These are phyloP conservation scores for Zoanthus gigantus DNA, from an alignment of 92 coral and sea anemone species.

Conservation along the genomic window DNA sequence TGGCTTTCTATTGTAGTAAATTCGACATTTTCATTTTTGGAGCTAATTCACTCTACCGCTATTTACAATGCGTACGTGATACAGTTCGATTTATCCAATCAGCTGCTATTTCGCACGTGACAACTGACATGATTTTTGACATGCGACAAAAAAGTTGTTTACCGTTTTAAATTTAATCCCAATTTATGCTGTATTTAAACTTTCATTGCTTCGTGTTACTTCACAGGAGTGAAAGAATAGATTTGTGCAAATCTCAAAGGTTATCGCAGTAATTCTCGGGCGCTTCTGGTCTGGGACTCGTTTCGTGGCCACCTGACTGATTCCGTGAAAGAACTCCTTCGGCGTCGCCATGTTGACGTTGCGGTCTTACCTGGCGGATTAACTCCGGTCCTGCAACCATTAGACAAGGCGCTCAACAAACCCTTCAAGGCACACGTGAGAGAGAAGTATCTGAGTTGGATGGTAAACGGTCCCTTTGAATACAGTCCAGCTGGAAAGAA, in stretches of 20 bases:
- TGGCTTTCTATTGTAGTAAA: neutral
- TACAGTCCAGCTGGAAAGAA: conserved; percentile 50
- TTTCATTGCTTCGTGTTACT: conserved; percentile 30
- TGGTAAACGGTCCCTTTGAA: conserved; percentile 37
- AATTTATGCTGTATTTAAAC: conserved; percentile 7
- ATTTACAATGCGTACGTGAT: neutral
- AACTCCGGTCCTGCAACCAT: conserved; percentile 49
- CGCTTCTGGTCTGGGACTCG: conserved; percentile 58
- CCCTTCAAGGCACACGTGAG: conserved; percentile 53
- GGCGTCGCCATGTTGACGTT: conserved; percentile 36
- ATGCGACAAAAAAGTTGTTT: conserved; percentile 26
- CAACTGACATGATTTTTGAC: conserved; percentile 10
- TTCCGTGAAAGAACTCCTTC: conserved; percentile 24
- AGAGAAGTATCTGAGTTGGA: conserved; percentile 42
- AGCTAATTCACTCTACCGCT: neutral
- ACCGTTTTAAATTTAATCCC: conserved; percentile 12
- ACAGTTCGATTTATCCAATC: neutral
- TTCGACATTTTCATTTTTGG: neutral
- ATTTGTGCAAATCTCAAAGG: neutral
- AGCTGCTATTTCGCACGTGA: conserved; percentile 21
- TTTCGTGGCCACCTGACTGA: conserved; percentile 63
- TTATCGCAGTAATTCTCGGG: conserved; percentile 3
- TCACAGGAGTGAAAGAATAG: conserved; percentile 49
- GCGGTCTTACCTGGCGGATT: conserved; percentile 55
- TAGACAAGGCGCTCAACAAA: conserved; percentile 38